Evolutionary conservation across 2,113 vertebrate genomes (phyloP), one percentile per base, ranked within the genome.

Genomic region (Brachirus orientalis): DNA sequence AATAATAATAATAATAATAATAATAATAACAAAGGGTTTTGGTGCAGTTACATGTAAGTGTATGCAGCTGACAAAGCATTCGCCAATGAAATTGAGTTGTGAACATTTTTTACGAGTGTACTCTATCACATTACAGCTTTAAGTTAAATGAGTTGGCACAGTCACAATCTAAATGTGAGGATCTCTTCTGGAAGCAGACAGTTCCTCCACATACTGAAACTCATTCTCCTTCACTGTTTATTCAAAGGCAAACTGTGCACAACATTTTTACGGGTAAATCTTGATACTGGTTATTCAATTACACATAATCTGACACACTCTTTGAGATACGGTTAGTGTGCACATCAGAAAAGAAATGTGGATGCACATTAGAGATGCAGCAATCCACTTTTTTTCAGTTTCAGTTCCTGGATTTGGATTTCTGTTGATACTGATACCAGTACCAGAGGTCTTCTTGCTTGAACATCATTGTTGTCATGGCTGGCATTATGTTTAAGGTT

Each of bases 41-140:
- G 74, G 19, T 2, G 74, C 59, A 51, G 67, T 63, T 72, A 56
- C 46, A 64, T 50, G 62, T 45, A 51, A 79, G 51, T 56, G 48
- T 58, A 74, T 82, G 22, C 38, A 61, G 69, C 79, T 68, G 76
- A 79, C 69, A 40, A 79, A 67, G 65, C 65, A 63, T 64, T 62
- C 40, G 52, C 64, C 37, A 58, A 56, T 44, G 54, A 50, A 63
- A 69, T 38, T 62, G 67, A 69, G 51, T 51, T 63, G 75, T 63
- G 67, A 69, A 72, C 0, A 61, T 74, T 79, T 74, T 38, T 80
- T 81, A 69, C 3, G 71, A 70, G 60, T 55, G 57, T 58, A 40
- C 28, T 58, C 66, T 4, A 45, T 84, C 53, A 69, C 61, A 59
- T 78, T 73, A 77, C 61, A 35, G 72, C 62, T 77, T 68, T 1